phyloP scores from a whole-genome alignment of 2,113 vertebrate genomes.

The Pseudorectes ferrugineus region DNA sequence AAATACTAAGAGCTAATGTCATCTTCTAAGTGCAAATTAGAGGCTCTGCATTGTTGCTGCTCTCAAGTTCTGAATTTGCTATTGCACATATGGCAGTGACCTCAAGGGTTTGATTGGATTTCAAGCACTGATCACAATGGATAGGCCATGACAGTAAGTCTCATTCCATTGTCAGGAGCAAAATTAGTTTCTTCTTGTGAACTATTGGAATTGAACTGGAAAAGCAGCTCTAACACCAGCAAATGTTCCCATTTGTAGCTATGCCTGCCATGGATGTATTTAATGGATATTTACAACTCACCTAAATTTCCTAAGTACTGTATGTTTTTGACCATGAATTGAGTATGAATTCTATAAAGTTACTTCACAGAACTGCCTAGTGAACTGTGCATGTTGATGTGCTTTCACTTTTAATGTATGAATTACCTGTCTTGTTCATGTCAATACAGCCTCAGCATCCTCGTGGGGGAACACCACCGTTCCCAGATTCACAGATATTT shows the following conservation, averaged over 20 bases:
- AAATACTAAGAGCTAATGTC: not conserved
- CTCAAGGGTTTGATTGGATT: not conserved
- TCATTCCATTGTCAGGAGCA: not conserved
- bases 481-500: slow-evolving; percentile 87
- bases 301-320: slow-evolving; percentile 63
- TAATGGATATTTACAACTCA: slow-evolving; percentile 75
- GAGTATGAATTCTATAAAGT: slow-evolving; percentile 69
- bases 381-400: slow-evolving; percentile 76
- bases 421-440: slow-evolving; percentile 93
- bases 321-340: slow-evolving; percentile 69
- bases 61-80: not conserved
- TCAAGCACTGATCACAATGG: not conserved
- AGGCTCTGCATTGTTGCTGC: not conserved
- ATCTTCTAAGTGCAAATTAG: not conserved
- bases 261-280: slow-evolving; percentile 74
- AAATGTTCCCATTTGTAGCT: slow-evolving; percentile 57
- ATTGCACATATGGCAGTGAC: not conserved
- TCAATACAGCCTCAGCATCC: slow-evolving; percentile 93
- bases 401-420: slow-evolving; percentile 83
- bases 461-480: slow-evolving; percentile 84
- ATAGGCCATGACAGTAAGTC: not conserved
- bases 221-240: slow-evolving; percentile 70
- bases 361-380: slow-evolving; percentile 69
- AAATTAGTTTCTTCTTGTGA: not conserved
- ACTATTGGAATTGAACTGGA: not conserved